These are phyloP conservation scores for Meganola albula DNA, from an alignment of 2,888 invertebrate species.

Conservation along the genomic window DNA sequence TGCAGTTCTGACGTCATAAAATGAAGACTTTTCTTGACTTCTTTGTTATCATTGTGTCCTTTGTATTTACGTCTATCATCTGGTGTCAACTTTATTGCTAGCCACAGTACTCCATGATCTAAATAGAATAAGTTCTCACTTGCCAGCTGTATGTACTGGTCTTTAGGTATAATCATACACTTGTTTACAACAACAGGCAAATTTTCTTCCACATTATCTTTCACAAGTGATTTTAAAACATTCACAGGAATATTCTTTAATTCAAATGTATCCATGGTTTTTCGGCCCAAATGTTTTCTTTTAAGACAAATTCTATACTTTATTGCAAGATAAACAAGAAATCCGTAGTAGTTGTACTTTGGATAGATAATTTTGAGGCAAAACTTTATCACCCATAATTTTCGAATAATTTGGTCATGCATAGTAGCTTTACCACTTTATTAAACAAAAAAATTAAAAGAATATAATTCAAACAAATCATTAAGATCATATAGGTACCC, in stretches of 20 bases:
- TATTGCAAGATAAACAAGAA: slow-evolving; percentile 62
- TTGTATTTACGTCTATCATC: slow-evolving; percentile 43
- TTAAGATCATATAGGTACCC: no score
- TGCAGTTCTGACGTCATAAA: slow-evolving; percentile 58
- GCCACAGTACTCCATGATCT: slow-evolving; percentile 66
- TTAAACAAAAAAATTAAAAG: slow-evolving; percentile 6
- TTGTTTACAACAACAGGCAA: slow-evolving; percentile 49
- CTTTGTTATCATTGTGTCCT: slow-evolving; percentile 27
- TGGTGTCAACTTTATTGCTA: slow-evolving; percentile 49
- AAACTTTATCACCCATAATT: slow-evolving; percentile 68
- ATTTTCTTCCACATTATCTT: slow-evolving; percentile 45
- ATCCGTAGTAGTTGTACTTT: slow-evolving; percentile 62
- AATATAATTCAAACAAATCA: no score
- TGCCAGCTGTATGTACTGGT: slow-evolving; percentile 57
- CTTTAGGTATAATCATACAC: slow-evolving; percentile 58
- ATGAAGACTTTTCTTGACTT: slow-evolving; percentile 46
- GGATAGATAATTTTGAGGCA: slow-evolving; percentile 67
- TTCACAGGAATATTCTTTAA: slow-evolving; percentile 47
- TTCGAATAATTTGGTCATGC: slow-evolving; percentile 47
- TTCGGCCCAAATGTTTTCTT: slow-evolving; percentile 22
- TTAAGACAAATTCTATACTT: slow-evolving; percentile 57
- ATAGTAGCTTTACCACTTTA: slow-evolving; percentile 40
- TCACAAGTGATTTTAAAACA: slow-evolving; percentile 37
- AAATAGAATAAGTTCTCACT: slow-evolving; percentile 67
- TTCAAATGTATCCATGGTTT: slow-evolving; percentile 44